phyloP scores from a whole-genome alignment of 2,113 vertebrate genomes.

The Aegithalos caudatus region DNA sequence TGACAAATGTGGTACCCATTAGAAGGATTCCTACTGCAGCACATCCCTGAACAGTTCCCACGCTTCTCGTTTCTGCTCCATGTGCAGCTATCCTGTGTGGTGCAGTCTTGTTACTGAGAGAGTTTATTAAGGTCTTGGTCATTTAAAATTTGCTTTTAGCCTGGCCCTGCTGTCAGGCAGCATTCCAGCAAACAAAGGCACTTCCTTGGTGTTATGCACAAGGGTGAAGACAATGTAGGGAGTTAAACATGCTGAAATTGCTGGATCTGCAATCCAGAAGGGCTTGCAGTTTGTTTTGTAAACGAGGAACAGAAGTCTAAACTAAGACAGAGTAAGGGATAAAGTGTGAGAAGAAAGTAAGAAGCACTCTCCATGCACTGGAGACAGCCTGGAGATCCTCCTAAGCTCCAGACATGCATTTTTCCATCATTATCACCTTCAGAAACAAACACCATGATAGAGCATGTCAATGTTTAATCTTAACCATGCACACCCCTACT shows the following conservation, averaged over 20 bases:
- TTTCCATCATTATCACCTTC: neutral
- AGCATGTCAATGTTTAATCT: neutral
- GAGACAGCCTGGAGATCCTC: neutral
- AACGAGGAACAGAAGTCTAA: neutral
- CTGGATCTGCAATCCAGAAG: neutral
- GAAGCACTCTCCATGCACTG: neutral
- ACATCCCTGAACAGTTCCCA: neutral
- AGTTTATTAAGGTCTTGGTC: neutral
- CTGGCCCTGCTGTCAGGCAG: neutral
- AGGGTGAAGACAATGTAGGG: neutral
- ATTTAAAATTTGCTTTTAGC: neutral
- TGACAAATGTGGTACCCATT: neutral
- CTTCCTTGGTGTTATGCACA: neutral
- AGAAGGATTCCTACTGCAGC: neutral
- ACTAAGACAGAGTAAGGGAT: neutral
- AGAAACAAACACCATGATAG: neutral
- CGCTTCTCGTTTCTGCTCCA: neutral
- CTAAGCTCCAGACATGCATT: neutral
- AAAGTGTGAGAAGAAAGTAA: neutral
- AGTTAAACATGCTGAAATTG: neutral
- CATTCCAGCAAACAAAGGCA: neutral
- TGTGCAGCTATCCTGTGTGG: neutral
- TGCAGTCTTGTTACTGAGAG: neutral
- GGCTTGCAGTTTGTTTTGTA: neutral
- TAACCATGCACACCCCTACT: neutral